Evolutionary conservation across 2,797 vertebrate species (phyloP).

Genomic region (Coccyzus lansbergi): DNA sequence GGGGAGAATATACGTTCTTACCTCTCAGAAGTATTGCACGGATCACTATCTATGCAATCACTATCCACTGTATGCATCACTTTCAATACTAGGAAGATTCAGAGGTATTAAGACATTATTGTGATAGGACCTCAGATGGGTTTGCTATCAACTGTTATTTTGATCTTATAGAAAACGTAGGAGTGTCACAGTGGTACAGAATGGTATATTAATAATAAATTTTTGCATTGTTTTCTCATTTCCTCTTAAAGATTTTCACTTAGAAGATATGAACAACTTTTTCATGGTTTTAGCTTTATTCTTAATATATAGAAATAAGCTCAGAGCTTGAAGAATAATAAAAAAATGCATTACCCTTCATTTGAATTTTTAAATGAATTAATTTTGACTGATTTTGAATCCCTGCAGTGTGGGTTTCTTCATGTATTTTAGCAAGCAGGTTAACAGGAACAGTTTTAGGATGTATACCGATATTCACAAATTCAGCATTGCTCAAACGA

Average conservation of each 20-base stretch:
- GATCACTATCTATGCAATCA: not conserved
- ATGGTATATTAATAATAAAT: not conserved
- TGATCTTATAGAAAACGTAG: not conserved
- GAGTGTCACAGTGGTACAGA: not conserved
- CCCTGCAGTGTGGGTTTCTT: not conserved
- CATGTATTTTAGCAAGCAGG: not conserved
- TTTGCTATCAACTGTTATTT: not conserved
- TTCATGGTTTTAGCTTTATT: not conserved
- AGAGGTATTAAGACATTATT: not conserved
- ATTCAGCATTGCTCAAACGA: not conserved
- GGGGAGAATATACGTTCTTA: not conserved
- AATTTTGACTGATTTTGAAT: constrained; percentile 14
- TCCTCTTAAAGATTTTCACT: not conserved
- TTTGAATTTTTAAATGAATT: constrained; percentile 28
- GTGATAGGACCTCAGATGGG: not conserved
- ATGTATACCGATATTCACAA: not conserved
- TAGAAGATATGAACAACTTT: not conserved
- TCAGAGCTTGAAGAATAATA: not conserved
- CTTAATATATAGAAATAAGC: not conserved
- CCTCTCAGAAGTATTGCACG: not conserved
- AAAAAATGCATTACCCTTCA: not conserved
- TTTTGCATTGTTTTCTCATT: constrained; percentile 15
- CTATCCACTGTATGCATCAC: too few relatives aligned
- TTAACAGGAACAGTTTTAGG: not conserved
- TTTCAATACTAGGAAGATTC: not conserved